Conservation (phyloP, 2,888 invertebrate species). For the Meteorus colon region DNA sequence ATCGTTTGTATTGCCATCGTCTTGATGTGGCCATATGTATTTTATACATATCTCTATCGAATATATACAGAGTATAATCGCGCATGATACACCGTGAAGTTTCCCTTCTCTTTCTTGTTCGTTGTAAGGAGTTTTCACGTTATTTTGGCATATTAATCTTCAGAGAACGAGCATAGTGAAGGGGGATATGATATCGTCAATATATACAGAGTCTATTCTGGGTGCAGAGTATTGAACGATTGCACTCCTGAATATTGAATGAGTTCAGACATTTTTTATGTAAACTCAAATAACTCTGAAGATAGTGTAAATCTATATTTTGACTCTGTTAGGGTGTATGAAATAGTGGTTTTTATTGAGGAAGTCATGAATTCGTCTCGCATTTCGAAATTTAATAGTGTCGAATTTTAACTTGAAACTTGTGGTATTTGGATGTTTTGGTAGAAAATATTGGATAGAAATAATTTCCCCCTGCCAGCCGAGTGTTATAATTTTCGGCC, state of each 20-base stretch:
- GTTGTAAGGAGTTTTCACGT: slow-evolving; percentile 43
- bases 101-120: slow-evolving; percentile 50
- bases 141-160: slow-evolving; percentile 60
- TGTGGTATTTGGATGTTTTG: slow-evolving; percentile 56
- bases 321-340: not conserved
- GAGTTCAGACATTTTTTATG: not conserved
- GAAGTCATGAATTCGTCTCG: slow-evolving; percentile 56
- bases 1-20: slow-evolving; percentile 66
- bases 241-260: slow-evolving; percentile 33
- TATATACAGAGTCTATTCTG: not conserved
- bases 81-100: slow-evolving; percentile 59
- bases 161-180: slow-evolving; percentile 32
- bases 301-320: slow-evolving; percentile 29
- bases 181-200: slow-evolving; percentile 25
- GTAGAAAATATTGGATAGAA: slow-evolving; percentile 33
- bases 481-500: slow-evolving; percentile 70
- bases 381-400: slow-evolving; percentile 62
- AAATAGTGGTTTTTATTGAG: slow-evolving; percentile 25
- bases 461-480: slow-evolving; percentile 60
- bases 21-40: slow-evolving; percentile 50
- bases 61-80: slow-evolving; percentile 64
- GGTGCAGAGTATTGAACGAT: not conserved
- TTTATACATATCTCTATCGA: slow-evolving; percentile 54
- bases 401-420: slow-evolving; percentile 47
- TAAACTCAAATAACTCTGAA: slow-evolving; percentile 26